phyloP scores from a whole-genome alignment of 2,888 invertebrate genomes.

The Volucella inflata region DNA sequence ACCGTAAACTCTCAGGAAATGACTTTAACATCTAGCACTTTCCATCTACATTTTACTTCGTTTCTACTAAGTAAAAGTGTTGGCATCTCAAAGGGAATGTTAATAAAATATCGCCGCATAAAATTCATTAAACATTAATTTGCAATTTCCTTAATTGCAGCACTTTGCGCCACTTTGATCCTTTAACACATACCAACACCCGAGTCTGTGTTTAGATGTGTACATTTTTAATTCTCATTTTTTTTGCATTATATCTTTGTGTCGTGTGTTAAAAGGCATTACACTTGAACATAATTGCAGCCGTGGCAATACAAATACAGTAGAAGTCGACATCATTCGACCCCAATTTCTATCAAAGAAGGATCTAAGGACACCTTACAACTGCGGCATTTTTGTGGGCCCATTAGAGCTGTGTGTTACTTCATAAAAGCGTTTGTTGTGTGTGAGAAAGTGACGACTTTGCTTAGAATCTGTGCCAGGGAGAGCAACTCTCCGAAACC shows the following conservation, averaged over 20 bases:
- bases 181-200: conserved; percentile 22
- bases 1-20: too few relatives aligned
- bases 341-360: conserved; percentile 55
- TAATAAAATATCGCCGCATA: conserved; percentile 57
- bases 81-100: conserved; percentile 27
- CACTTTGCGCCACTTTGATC: conserved; percentile 71
- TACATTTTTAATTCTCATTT: conserved; percentile 8
- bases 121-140: conserved; percentile 74
- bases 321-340: conserved; percentile 49
- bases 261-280: conserved; percentile 40
- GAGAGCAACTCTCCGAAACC: conserved; percentile 53
- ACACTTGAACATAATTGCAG: conserved; percentile 70
- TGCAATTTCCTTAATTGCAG: conserved; percentile 73
- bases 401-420: conserved; percentile 33
- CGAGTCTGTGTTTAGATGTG: conserved; percentile 25
- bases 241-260: conserved; percentile 32
- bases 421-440: conserved; percentile 63
- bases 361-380: conserved; percentile 63
- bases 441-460: neutral
- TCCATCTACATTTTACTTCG: neutral
- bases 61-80: too few relatives aligned
- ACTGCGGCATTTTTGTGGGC: conserved; percentile 74
- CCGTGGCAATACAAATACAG: conserved; percentile 2
- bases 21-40: conserved; percentile 2
- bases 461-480: conserved; percentile 51